Evolutionary conservation across 2,797 vertebrate species (phyloP).

Genomic region (Hylomyscus alleni): DNA sequence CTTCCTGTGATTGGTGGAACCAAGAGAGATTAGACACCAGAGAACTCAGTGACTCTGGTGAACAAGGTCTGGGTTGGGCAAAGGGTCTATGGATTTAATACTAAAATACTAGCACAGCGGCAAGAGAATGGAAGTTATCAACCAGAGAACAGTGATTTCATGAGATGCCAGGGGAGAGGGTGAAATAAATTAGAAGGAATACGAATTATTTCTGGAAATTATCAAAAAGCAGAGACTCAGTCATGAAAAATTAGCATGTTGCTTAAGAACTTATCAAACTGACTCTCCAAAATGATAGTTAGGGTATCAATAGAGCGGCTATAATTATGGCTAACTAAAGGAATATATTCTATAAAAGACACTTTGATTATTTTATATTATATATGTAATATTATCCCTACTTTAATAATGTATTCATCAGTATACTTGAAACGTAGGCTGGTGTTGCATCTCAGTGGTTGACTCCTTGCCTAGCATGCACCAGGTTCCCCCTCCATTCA

Average conservation of each 20-base stretch:
- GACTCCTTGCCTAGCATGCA: background rate
- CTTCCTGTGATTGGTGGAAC: background rate
- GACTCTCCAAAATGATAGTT: slow-evolving; percentile 53
- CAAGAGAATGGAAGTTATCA: slow-evolving; percentile 6
- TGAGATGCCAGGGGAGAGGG: slow-evolving; percentile 63
- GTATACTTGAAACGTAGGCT: background rate
- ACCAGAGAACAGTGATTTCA: slow-evolving; percentile 67
- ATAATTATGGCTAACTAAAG: slow-evolving; percentile 52
- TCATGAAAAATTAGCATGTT: background rate
- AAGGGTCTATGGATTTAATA: slow-evolving; percentile 36
- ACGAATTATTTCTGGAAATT: slow-evolving; percentile 54
- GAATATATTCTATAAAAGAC: background rate
- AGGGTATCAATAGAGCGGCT: background rate
- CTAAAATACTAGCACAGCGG: slow-evolving; percentile 38
- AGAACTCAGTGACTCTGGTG: background rate
- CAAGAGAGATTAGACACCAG: slow-evolving; percentile 12
- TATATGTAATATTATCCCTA: background rate
- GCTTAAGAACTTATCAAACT: slow-evolving; percentile 19
- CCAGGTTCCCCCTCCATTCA: background rate
- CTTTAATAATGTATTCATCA: background rate
- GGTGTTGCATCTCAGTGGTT: background rate
- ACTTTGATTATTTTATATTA: background rate
- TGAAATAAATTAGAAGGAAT: slow-evolving; percentile 66
- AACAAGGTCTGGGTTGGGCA: background rate
- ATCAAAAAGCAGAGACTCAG: slow-evolving; percentile 15